Evolutionary conservation across 1,140 invertebrate genomes (phyloP).

Genomic region (Brachionus paranguensis): DNA sequence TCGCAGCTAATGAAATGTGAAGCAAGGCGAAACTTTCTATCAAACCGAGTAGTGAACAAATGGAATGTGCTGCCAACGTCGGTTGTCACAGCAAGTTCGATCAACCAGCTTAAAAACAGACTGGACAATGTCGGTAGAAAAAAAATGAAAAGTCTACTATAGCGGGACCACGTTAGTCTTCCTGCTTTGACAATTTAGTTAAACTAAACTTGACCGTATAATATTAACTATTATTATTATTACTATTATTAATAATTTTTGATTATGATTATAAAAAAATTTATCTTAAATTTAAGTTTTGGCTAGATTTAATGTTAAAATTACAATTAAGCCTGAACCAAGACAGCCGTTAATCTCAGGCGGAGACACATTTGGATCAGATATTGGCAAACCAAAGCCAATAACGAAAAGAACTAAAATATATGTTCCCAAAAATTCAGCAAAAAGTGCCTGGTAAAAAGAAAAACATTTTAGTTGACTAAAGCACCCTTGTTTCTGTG

Average conservation of each 20-base stretch:
- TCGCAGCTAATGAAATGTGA: too few species aligned
- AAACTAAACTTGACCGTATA: too few species aligned
- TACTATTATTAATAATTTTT: neutral
- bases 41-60: too few species aligned
- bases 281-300: constrained; percentile 42
- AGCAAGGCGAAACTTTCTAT: too few species aligned
- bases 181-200: too few species aligned
- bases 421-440: constrained; percentile 29
- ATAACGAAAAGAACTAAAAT: neutral
- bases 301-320: constrained; percentile 31
- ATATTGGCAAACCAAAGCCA: neutral
- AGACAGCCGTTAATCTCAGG: constrained; percentile 9
- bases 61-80: too few species aligned
- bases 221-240: too few species aligned
- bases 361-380: neutral
- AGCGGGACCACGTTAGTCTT: too few species aligned
- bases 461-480: constrained; percentile 2
- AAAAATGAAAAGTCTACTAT: too few species aligned
- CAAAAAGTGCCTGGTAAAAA: constrained; percentile 35
- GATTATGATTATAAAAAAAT: neutral
- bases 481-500: neutral
- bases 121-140: too few species aligned
- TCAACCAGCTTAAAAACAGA: too few species aligned
- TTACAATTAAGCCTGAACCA: constrained; percentile 46
- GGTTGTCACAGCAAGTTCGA: too few species aligned